A percentile compares a stretch with the other conserved stretches of the same genome.
Conservation (phyloP, 2,113 vertebrate species). For the Semicossyphus pulcher region DNA sequence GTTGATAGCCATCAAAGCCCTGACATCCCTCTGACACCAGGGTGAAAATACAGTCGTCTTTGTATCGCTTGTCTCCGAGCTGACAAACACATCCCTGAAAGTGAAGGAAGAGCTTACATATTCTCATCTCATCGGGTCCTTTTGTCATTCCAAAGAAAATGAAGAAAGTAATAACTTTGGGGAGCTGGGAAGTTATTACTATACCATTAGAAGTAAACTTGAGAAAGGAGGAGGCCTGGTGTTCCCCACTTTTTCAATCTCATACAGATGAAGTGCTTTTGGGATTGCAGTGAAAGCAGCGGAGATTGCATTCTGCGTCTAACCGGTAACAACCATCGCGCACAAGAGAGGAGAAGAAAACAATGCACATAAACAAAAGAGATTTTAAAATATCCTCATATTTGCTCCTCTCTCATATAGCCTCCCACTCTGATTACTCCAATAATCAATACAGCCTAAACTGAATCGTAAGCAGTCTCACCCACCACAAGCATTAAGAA, state of each 20-base stretch:
- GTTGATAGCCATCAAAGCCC: neutral
- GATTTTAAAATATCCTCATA: conserved; percentile 53
- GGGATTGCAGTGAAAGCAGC: conserved; percentile 65
- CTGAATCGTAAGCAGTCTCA: conserved; percentile 42
- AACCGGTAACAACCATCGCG: conserved; percentile 26
- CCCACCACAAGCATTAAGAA: conserved; percentile 52
- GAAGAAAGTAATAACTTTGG: conserved; percentile 65
- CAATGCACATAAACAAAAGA: conserved; percentile 52
- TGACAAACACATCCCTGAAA: conserved; percentile 42
- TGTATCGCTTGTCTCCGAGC: conserved; percentile 8
- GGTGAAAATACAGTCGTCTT: conserved; percentile 9
- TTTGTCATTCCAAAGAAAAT: conserved; percentile 50
- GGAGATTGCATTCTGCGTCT: conserved; percentile 68
- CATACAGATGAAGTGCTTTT: conserved; percentile 66
- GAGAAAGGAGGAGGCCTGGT: conserved; percentile 41
- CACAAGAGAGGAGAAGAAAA: conserved; percentile 30
- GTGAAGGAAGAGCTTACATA: conserved; percentile 24
- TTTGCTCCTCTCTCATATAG: conserved; percentile 42
- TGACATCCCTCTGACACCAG: neutral
- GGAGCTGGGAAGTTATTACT: conserved; percentile 67
- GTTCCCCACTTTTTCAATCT: conserved; percentile 59
- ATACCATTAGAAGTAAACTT: conserved; percentile 69
- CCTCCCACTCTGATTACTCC: conserved; percentile 40
- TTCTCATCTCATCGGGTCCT: conserved; percentile 40
- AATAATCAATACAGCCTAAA: conserved; percentile 56